These are phyloP conservation scores for Patagioenas fasciata DNA, from an alignment of 2,113 vertebrate species.

Conservation along the genomic window DNA sequence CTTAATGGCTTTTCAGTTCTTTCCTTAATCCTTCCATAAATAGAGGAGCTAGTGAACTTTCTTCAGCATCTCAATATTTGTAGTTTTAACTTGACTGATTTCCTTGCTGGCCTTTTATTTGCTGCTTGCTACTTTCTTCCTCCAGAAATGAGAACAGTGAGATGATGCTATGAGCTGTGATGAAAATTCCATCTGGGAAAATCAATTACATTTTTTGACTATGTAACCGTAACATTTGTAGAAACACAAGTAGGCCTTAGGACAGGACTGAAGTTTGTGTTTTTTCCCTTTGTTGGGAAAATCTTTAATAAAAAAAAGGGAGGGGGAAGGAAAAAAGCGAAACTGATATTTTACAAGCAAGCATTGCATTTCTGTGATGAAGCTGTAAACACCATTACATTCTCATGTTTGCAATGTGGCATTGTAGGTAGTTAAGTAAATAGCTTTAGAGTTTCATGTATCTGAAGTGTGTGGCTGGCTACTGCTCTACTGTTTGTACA, in stretches of 20 bases:
- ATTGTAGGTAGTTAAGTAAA: neutral
- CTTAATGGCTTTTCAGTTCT: conserved; percentile 8
- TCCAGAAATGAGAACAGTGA: conserved; percentile 29
- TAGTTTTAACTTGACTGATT: conserved; percentile 15
- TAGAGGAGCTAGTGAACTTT: conserved; percentile 1
- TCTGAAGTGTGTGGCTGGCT: neutral
- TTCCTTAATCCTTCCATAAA: neutral
- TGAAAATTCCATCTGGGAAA: conserved; percentile 29
- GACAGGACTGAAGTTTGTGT: neutral
- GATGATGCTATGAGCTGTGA: conserved; percentile 25
- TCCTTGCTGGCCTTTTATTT: conserved; percentile 44
- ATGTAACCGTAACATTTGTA: neutral
- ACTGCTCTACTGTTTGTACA: neutral
- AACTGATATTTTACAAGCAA: neutral
- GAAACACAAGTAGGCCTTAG: neutral
- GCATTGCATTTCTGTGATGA: neutral
- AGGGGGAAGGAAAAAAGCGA: rapidly evolving
- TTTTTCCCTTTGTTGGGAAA: neutral
- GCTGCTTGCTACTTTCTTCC: conserved; percentile 52
- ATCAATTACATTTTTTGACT: neutral
- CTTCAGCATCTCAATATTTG: conserved; percentile 10
- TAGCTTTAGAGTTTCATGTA: neutral
- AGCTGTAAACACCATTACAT: neutral
- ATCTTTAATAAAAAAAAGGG: neutral
- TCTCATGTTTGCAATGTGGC: neutral